These are phyloP conservation scores for Pseudopipra pipra DNA, from an alignment of 2,113 vertebrate species.

Conservation along the genomic window DNA sequence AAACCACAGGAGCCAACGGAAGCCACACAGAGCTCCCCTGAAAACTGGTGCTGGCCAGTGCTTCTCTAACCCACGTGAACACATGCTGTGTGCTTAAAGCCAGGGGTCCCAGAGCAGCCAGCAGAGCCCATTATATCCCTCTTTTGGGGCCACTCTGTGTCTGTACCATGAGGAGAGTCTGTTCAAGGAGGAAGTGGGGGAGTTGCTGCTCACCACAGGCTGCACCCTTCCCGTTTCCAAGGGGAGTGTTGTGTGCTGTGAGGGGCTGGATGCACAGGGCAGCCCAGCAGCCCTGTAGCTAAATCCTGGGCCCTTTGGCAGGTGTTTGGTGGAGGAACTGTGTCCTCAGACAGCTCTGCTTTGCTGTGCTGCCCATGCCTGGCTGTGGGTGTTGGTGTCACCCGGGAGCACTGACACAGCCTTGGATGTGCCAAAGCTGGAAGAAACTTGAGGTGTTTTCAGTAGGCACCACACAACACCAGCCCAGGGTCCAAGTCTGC, in stretches of 20 bases:
- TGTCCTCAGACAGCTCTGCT: background rate
- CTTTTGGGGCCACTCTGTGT: background rate
- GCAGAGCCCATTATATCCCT: background rate
- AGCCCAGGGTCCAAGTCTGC: background rate
- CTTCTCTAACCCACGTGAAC: rapidly evolving
- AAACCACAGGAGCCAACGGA: background rate
- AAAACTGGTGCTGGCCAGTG: background rate
- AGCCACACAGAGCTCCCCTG: background rate
- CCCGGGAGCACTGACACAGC: rapidly evolving
- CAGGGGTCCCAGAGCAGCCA: background rate
- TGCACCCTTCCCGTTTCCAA: rapidly evolving
- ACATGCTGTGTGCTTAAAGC: no score
- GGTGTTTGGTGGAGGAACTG: rapidly evolving
- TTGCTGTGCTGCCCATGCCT: background rate
- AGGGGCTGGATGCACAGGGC: rapidly evolving
- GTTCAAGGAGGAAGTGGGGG: background rate
- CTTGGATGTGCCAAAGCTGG: rapidly evolving
- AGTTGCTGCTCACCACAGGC: background rate
- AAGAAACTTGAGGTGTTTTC: background rate
- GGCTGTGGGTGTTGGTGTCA: background rate
- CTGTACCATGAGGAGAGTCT: rapidly evolving
- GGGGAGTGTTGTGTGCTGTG: rapidly evolving
- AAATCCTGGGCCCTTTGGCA: background rate
- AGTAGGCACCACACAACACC: rapidly evolving
- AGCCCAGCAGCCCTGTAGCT: background rate